Evolutionary conservation across 2,113 vertebrate species (phyloP), one percentile per base, ranked within the genome.

Genomic region (Myotis yumanensis): DNA sequence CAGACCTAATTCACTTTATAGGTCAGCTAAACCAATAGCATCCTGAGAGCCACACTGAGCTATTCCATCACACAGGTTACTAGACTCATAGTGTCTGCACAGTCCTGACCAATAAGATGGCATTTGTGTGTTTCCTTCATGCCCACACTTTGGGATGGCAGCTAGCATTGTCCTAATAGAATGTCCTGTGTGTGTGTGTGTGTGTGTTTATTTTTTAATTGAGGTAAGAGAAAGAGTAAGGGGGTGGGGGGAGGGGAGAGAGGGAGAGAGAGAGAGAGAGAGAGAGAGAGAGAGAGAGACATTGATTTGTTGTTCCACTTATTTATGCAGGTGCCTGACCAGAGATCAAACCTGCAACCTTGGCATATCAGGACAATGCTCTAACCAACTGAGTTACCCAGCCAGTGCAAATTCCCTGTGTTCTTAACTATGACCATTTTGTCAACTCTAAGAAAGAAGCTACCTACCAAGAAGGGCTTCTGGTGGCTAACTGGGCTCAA

Each of bases 1-100:
- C 95, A 92, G 92, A 86, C 85, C 82, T 93, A 64, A 95, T 79
- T 97, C 97, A 93, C 87, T 97, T 96, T 93, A 96, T 59, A 69
- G 85, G 85, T 86, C 91, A 95, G 86, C 66, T 69, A 82, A 91
- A 46, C 81, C 81, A n/a, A 14, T 15, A 43, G 64, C 0, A 0
- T 52, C 54, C 90, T 4, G 1, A 84, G 73, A 93, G 35, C 46
- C 64, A 37, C 0, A 0, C 2, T 11, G 82, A 73, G 62, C 62
- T 75, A 54, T 84, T 51, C 90, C 72, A 52, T 32, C 62, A 35
- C 62, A 25, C 7, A 14, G 25, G 43, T 0, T 11, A 95, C 46
- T 73, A 92, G 77, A 93, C 18, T 76, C 86, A 35, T 75, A 95
- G 88, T 71, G 62, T 81, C 90, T 96, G 93, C 43, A 43, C 52